These are phyloP conservation scores for Urocolius indicus DNA, from an alignment of 2,113 vertebrate species.

Conservation along the genomic window DNA sequence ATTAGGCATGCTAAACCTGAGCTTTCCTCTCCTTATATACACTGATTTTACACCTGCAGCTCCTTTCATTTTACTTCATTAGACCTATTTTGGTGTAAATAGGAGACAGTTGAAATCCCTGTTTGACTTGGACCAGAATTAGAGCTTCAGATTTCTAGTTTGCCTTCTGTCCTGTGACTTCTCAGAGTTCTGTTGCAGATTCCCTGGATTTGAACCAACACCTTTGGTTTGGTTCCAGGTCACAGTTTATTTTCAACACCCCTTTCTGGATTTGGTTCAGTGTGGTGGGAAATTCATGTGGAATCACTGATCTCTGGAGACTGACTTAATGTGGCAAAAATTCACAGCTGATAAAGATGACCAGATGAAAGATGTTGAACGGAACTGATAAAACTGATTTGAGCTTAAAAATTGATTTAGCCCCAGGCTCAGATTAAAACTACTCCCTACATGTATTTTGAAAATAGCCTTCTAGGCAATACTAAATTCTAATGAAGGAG, in stretches of 20 bases:
- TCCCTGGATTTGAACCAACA: constrained; percentile 23
- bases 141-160: constrained; percentile 28
- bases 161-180: constrained; percentile 1
- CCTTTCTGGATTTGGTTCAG: neutral
- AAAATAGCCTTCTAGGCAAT: neutral
- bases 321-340: constrained; percentile 9
- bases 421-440: neutral
- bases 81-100: constrained; percentile 25
- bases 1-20: constrained; percentile 1
- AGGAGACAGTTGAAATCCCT: constrained; percentile 13
- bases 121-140: constrained; percentile 43
- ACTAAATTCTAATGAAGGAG: neutral
- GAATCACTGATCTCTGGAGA: constrained; percentile 4
- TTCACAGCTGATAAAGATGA: neutral
- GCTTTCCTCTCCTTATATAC: neutral
- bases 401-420: constrained; percentile 10
- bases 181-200: constrained; percentile 5
- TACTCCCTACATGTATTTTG: neutral
- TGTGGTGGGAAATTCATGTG: constrained; percentile 12
- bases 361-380: neutral
- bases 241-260: constrained; percentile 47
- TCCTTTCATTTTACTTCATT: constrained; percentile 47
- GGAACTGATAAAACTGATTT: neutral
- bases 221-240: constrained; percentile 31
- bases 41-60: constrained; percentile 20